phyloP scores from a whole-genome alignment of 2,797 vertebrate species.

The Falco columbarius region DNA sequence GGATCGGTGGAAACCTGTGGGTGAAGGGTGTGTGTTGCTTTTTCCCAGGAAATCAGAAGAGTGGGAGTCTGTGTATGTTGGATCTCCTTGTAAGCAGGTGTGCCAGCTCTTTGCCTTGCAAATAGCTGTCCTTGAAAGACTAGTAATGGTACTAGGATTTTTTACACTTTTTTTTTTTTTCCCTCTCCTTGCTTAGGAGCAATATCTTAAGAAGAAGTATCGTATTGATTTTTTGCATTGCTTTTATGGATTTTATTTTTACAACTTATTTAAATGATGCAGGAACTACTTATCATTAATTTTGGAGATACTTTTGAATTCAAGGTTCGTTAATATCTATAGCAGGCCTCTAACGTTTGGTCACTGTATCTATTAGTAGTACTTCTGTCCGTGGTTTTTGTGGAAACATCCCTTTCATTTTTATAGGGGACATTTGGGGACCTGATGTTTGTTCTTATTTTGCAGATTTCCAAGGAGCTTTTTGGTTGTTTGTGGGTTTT shows the following conservation, averaged over 20 bases:
- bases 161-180: neutral
- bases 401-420: neutral
- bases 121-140: neutral
- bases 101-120: neutral
- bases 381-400: neutral
- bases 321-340: neutral
- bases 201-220: neutral
- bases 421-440: neutral
- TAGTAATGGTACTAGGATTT: neutral
- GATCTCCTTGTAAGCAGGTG: neutral
- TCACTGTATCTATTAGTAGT: neutral
- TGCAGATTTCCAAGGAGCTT: neutral
- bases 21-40: neutral
- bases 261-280: neutral
- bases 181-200: neutral
- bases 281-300: neutral
- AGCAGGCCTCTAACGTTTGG: neutral
- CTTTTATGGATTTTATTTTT: neutral
- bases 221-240: neutral
- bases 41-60: neutral
- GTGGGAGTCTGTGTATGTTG: neutral
- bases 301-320: neutral
- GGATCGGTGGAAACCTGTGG: neutral
- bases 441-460: neutral
- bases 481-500: neutral